Conservation (phyloP, 2,888 invertebrate species). For the Argyresthia goedartella region DNA sequence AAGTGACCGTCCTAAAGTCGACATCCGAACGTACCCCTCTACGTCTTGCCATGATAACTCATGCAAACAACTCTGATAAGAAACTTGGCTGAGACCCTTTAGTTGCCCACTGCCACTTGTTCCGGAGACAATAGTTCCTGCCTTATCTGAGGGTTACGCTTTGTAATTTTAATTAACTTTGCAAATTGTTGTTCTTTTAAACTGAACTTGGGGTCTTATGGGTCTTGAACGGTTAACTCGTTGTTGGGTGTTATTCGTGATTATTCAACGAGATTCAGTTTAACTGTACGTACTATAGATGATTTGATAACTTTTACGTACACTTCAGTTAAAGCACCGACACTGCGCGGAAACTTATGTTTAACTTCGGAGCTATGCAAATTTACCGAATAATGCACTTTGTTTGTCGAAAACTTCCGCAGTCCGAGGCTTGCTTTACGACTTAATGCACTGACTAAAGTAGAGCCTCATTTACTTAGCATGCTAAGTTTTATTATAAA, state of each 20-base stretch:
- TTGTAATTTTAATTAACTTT: conserved; percentile 54
- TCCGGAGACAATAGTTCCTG: conserved; percentile 40
- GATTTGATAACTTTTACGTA: not conserved
- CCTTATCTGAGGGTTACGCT: conserved; percentile 26
- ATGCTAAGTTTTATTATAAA: too few species aligned
- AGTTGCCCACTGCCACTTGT: not conserved
- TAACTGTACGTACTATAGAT: too few species aligned
- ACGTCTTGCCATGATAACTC: conserved; percentile 28
- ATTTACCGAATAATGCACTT: too few species aligned
- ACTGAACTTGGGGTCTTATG: not conserved
- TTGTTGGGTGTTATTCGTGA: not conserved
- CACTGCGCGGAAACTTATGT: too few species aligned
- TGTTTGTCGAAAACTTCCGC: too few species aligned
- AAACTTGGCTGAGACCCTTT: conserved; percentile 16
- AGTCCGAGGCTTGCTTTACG: too few species aligned
- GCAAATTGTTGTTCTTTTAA: conserved; percentile 41
- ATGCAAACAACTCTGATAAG: conserved; percentile 36
- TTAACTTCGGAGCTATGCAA: too few species aligned
- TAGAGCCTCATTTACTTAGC: too few species aligned
- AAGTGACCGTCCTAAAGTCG: too few species aligned
- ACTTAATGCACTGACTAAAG: too few species aligned
- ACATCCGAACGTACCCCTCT: not conserved
- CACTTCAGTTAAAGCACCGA: not conserved
- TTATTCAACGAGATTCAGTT: not conserved
- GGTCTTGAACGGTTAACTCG: not conserved